Evolutionary conservation across 2,113 vertebrate species (phyloP).

Genomic region (Erpornis zantholeuca): DNA sequence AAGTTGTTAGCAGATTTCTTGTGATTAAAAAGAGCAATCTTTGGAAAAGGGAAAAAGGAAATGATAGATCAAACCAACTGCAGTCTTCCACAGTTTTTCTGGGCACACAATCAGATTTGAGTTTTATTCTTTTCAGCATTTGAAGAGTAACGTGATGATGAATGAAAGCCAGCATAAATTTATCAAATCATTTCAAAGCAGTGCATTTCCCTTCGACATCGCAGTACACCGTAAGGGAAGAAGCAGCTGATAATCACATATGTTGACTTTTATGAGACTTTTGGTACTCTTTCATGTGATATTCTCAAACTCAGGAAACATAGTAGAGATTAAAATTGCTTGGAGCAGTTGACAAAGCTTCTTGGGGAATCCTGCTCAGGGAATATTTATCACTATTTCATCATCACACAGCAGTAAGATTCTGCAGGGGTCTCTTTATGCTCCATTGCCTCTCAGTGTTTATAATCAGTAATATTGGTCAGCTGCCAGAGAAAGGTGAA

Average conservation of each 20-base stretch:
- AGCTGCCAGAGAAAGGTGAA: not conserved
- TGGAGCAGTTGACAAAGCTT: not conserved
- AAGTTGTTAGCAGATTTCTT: not conserved
- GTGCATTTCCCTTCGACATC: not conserved
- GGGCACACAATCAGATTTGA: not conserved
- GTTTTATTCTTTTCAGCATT: conserved; percentile 11
- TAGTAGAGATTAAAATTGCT: not conserved
- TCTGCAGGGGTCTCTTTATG: not conserved
- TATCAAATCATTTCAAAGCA: not conserved
- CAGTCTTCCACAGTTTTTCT: not conserved
- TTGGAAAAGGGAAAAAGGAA: not conserved
- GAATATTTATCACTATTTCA: not conserved
- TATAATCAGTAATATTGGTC: not conserved
- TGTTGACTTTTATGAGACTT: not conserved
- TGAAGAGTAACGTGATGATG: not conserved
- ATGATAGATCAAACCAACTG: not conserved
- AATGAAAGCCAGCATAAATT: not conserved
- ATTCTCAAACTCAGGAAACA: not conserved
- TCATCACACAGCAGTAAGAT: not conserved
- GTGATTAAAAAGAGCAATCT: not conserved
- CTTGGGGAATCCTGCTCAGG: not conserved
- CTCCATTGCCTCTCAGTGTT: not conserved
- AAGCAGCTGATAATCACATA: not conserved
- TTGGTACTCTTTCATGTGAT: not conserved
- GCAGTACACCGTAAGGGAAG: not conserved